Base-by-base conservation (phyloP, 2,888 invertebrate genomes). In the Polyploca ridens region DNA sequence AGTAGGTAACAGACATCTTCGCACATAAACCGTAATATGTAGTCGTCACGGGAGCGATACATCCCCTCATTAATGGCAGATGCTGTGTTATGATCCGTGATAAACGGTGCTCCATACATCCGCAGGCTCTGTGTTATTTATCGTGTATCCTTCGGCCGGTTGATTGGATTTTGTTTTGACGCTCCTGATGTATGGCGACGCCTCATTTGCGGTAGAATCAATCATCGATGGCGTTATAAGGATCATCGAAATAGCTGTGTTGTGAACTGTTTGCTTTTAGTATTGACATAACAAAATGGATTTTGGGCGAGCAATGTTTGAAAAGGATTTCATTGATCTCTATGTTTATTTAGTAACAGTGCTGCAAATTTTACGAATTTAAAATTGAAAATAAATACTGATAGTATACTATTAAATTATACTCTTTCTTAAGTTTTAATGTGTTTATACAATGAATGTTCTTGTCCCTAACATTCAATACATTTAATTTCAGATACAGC, bases 401-500 rank as follows among this genome's bases (percentile, higher is more conserved):
- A 27, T 1, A 27, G 27, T 27, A 27, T 27, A 27, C n/a, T 27
- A 27, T 27, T 27, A 27, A 27, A 1, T 1, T 27, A 27, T 27
- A 27, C 27, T 27, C 27, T 27, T 27, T 27, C 27, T 27, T 27
- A 27, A 27, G 27, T 27, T 1, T 27, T 27, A 1, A 27, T 27
- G 1, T 2, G 2, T 27, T 27, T 27, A 27, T 27, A 27, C 27
- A 27, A 27, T n/a, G n/a, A n/a, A n/a, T n/a, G 38, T 14, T 44
- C 44, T 44, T 44, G 44, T 44, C 7, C 38, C 8, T 38, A 38
- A 38, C 38, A 7, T 8, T 35, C 35, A 35, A 35, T 35, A 35
- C 35, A 57, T 64, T 58, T 59, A 1, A 62, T 73, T 88, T 14
- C 93, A 97, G 97, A 97, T 77, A 97, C 97, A 0, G 95, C 96